Base-by-base conservation (phyloP, 2,888 invertebrate genomes). In the Amorpha juglandis region DNA sequence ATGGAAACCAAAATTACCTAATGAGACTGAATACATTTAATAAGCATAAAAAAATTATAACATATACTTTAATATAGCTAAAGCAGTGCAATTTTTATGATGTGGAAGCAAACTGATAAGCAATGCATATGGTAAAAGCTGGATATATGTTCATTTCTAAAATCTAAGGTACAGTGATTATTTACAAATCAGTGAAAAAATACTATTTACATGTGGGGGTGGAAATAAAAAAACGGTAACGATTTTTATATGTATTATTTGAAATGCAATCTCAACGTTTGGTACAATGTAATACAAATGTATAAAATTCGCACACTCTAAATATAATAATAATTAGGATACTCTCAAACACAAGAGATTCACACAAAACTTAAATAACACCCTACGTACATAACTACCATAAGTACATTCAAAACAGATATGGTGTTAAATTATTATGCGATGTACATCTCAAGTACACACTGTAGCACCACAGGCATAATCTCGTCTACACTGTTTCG, bases 181-280 rank as follows among this genome's bases (percentile, higher is more conserved):
- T n/a, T 9, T 63, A 51, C 14, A 45, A 55, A 58, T 19, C 11
- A 16, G 16, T 27, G 1, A 27, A 16, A 27, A 6, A 55, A 0
- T 19, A 53, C 47, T 33, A 48, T 55, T 47, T 55, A 33, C 47
- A 64, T 47, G 48, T 48, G n/a, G 14, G 48, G 64, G 64, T 47
- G 21, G 67, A 81, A 82, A 84, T 80, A 80, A 84, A 83, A 83
- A 78, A 75, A 71, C 79, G 69, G 62, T 62, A 70, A 76, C 69
- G 73, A 75, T 83, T 88, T 88, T 88, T 84, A 82, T 83, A 81
- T 87, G 81, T 90, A 89, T 89, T 90, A 84, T 88, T 84, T 90
- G 87, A 91, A 92, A 93, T 91, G 91, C 91, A 92, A 91, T 90
- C 91, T 92, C 90, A 91, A 91, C 86, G 85, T 90, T 92, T 88